Base-by-base conservation (phyloP, 53 echinoderm and acorn worm species). In the Mesocentrotus franciscanus region DNA sequence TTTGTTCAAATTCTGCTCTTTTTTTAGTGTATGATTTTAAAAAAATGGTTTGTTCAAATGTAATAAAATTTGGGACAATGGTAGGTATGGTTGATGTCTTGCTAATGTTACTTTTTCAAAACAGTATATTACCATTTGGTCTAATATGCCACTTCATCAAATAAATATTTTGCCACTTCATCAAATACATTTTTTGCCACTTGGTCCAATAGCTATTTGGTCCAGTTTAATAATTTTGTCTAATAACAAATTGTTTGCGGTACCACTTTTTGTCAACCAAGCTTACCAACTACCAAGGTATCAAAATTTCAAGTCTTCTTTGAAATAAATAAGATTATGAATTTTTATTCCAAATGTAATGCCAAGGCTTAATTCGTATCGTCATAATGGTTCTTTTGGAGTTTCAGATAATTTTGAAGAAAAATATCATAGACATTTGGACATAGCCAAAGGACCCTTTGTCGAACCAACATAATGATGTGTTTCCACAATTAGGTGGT, bases 251-350 rank as follows among this genome's bases (percentile, higher is more conserved):
- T 49, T 49, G 49, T 49, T 49, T 85, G 55, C 55, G 87, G 87
- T 56, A 30, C 87, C 87, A 85, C 87, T 85, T 56, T 85, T 85
- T 42, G 87, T 85, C 87, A 85, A 85, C 87, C 87, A n/a, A n/a
- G n/a, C n/a, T n/a, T n/a, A n/a, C n/a, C n/a, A n/a, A n/a, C n/a
- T n/a, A n/a, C n/a, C n/a, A 13, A 85, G 22, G 87, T 85, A 10
- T 13, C 55, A 0, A 85, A 85, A 85, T 85, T 85, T 85, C 87
- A 85, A 85, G 49, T 36, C 27, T 27, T 49, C 49, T 26, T 22
- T 78, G 27, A 33, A 78, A 78, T 15, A 11, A 30, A 13, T 18
- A 78, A 78, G n/a, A 11, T 78, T 11, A 78, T 33, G 11, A 26
- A 11, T 22, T 10, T 33, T 33, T 10, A 22, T 17, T 30, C 78